Evolutionary conservation across 2,113 vertebrate genomes (phyloP).

Genomic region (Cromileptes altivelis): DNA sequence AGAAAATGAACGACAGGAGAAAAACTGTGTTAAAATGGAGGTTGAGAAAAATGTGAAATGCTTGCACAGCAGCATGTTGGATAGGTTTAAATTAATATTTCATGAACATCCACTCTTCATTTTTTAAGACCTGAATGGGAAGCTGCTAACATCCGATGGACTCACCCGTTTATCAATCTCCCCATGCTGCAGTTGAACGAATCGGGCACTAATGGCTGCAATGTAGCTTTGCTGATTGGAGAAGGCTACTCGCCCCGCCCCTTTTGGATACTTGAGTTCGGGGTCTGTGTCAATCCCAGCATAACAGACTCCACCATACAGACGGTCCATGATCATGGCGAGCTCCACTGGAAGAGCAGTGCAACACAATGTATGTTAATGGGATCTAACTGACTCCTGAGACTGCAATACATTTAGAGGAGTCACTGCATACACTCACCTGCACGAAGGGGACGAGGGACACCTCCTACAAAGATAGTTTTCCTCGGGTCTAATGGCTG

Average conservation of each 20-base stretch:
- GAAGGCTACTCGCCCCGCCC: slow-evolving; percentile 97
- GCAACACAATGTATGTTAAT: not conserved
- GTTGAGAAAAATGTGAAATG: not conserved
- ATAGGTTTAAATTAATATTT: slow-evolving; percentile 37
- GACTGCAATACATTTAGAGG: not conserved
- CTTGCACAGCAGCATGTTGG: not conserved
- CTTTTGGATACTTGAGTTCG: slow-evolving; percentile 99
- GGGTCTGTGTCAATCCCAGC: slow-evolving; percentile 99
- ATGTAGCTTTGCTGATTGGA: slow-evolving; percentile 99
- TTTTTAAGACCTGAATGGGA: not conserved
- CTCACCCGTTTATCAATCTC: slow-evolving; percentile 99
- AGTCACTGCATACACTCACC: slow-evolving; percentile 79
- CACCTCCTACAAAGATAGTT: slow-evolving; percentile 99
- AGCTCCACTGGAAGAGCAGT: slow-evolving; percentile 90
- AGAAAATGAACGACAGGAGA: slow-evolving; percentile 1
- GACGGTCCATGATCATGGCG: slow-evolving; percentile 99
- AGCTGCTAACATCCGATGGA: slow-evolving; percentile 12
- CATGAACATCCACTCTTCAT: slow-evolving; percentile 14
- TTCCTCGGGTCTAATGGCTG: slow-evolving; percentile 98
- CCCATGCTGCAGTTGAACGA: slow-evolving; percentile 99
- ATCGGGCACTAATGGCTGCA: slow-evolving; percentile 99
- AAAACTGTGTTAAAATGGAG: slow-evolving; percentile 3
- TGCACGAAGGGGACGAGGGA: slow-evolving; percentile 97
- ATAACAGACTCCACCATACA: slow-evolving; percentile 98
- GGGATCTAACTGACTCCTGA: not conserved